A percentile compares a stretch with the other conserved stretches of the same genome.
phyloP scores from a whole-genome alignment of 64 coral and sea anemone species.

The Cladopsammia gracilis region DNA sequence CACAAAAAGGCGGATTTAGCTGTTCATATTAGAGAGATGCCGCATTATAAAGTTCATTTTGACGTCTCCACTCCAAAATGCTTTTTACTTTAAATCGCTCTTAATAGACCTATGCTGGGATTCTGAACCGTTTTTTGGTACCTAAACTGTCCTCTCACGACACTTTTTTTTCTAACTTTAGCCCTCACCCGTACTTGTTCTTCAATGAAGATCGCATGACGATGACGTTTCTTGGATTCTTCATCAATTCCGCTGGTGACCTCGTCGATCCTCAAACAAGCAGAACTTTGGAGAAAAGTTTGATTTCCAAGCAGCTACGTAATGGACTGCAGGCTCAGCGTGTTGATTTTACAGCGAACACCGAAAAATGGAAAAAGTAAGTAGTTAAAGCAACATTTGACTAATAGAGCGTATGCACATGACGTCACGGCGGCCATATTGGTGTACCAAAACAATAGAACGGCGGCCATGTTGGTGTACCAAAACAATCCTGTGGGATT shows the following conservation, averaged over 20 bases:
- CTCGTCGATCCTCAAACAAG: slow-evolving; percentile 79
- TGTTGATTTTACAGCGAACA: slow-evolving; percentile 77
- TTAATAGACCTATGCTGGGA: background rate
- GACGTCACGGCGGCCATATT: too few species aligned
- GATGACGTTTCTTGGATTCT: slow-evolving; percentile 96
- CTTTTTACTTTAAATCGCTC: too few species aligned
- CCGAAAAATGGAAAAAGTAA: slow-evolving; percentile 69
- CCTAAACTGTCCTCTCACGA: too few species aligned
- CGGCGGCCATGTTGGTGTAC: too few species aligned
- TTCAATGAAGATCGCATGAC: slow-evolving; percentile 91
- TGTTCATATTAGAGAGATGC: too few species aligned
- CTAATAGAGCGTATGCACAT: too few species aligned
- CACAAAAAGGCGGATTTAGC: too few species aligned
- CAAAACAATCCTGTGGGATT: too few species aligned
- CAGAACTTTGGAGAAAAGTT: slow-evolving; percentile 18
- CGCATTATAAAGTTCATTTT: too few species aligned
- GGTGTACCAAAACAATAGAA: too few species aligned
- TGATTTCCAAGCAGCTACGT: slow-evolving; percentile 69
- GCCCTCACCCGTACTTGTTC: slow-evolving; percentile 95
- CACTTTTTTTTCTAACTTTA: slow-evolving; percentile 21
- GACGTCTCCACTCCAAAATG: too few species aligned
- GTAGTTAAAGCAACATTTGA: background rate
- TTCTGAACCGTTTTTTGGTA: too few species aligned
- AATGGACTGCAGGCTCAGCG: slow-evolving; percentile 57
- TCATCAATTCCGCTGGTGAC: slow-evolving; percentile 75